These are phyloP conservation scores for Vanacampus margaritifer DNA, from an alignment of 2,113 vertebrate genomes.

Conservation along the genomic window DNA sequence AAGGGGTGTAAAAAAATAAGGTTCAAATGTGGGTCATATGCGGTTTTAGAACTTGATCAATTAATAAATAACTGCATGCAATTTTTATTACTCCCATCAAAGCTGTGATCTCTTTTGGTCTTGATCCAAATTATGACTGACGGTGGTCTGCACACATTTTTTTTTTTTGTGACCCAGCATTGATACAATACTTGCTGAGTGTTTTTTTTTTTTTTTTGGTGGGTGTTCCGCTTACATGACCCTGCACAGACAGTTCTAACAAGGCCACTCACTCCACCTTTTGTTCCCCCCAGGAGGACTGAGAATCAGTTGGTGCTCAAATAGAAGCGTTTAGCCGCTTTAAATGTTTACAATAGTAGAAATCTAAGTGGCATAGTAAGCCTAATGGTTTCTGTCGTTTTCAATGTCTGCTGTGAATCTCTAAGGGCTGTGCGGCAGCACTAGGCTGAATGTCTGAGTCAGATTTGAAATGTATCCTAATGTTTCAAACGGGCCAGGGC, in stretches of 20 bases:
- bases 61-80: background rate
- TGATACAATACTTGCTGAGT: constrained; percentile 9
- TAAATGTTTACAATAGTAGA: constrained; percentile 45
- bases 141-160: no score
- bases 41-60: background rate
- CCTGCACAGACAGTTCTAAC: constrained; percentile 24
- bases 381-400: constrained; percentile 63
- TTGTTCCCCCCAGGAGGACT: constrained; percentile 14
- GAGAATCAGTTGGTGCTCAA: constrained; percentile 32
- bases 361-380: constrained; percentile 48
- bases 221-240: constrained; percentile 31
- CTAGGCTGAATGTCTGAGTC: constrained; percentile 53
- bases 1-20: background rate
- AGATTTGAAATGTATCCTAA: constrained; percentile 62
- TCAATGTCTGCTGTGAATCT: constrained; percentile 54
- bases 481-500: constrained; percentile 46
- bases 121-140: background rate
- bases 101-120: background rate
- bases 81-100: background rate
- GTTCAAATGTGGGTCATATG: background rate
- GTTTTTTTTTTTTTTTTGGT: constrained; percentile 38
- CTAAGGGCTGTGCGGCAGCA: constrained; percentile 58
- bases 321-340: constrained; percentile 62
- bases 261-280: constrained; percentile 2
- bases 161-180: background rate